Conservation (phyloP, 2,888 invertebrate genomes). For the Nebria salina region DNA sequence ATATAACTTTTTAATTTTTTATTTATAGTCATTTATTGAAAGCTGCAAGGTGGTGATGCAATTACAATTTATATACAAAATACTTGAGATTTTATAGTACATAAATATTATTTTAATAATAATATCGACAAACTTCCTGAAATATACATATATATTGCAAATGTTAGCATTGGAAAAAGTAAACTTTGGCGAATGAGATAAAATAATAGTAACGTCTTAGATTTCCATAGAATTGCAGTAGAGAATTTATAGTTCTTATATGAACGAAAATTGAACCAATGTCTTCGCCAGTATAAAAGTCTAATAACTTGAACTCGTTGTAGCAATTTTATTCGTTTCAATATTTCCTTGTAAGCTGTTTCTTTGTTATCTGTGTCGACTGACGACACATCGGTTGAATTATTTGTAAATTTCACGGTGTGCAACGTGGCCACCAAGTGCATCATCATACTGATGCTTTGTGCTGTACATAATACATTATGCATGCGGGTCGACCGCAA, state of each 20-base stretch:
- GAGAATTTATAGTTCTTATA: not conserved
- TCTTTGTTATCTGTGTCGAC: not conserved
- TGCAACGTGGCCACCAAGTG: not conserved
- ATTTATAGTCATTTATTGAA: no score
- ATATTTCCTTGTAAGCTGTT: not conserved
- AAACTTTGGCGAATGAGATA: not conserved
- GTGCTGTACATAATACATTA: not conserved
- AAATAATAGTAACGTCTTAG: not conserved
- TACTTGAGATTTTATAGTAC: no score
- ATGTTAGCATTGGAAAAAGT: no score
- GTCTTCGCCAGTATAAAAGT: not conserved
- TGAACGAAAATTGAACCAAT: slow-evolving; percentile 1
- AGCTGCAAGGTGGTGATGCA: no score
- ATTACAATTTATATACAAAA: no score
- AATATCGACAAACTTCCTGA: no score
- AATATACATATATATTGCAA: no score
- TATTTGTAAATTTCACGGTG: not conserved
- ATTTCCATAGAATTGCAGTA: not conserved
- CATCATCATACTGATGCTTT: not conserved
- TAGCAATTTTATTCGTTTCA: not conserved
- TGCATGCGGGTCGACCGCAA: not conserved
- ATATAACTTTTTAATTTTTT: no score
- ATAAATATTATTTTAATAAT: no score
- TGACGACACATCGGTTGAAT: not conserved
- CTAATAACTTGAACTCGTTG: not conserved